A percentile compares a stretch with the other conserved stretches of the same genome.
Conservation (phyloP, 2,888 invertebrate species). For the Leptarthrus brevirostris region DNA sequence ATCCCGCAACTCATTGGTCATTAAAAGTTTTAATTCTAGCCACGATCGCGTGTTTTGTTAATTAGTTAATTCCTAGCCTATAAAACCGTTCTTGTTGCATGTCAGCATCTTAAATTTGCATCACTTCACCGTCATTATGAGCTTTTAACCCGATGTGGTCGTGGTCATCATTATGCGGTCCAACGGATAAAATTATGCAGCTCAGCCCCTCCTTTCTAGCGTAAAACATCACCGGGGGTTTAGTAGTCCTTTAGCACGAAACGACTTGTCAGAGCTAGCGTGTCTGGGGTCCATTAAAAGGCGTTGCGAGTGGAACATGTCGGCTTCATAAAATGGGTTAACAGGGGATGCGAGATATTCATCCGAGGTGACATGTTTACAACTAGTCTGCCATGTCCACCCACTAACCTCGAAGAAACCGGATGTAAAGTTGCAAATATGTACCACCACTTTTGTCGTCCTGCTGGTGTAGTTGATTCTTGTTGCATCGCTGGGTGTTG, state of each 20-base stretch:
- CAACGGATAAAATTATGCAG: slow-evolving; percentile 32
- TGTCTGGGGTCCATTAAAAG: slow-evolving; percentile 24
- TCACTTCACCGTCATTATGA: slow-evolving; percentile 5
- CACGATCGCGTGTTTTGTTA: background rate
- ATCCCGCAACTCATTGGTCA: too few species aligned
- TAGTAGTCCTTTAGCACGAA: slow-evolving; percentile 21
- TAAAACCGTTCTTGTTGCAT: slow-evolving; percentile 18
- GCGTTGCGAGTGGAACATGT: slow-evolving; percentile 26
- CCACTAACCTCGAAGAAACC: slow-evolving; percentile 6
- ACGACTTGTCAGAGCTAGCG: background rate
- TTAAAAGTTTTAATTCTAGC: background rate
- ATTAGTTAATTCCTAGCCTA: background rate
- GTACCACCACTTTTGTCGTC: too few species aligned
- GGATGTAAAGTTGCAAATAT: slow-evolving; percentile 2
- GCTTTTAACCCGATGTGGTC: background rate
- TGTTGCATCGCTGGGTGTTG: background rate
- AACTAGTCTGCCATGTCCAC: background rate
- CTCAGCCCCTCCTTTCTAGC: slow-evolving; percentile 1
- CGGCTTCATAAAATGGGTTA: slow-evolving; percentile 30
- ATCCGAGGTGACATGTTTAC: slow-evolving; percentile 24
- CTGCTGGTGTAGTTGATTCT: background rate
- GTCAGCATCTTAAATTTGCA: slow-evolving; percentile 11
- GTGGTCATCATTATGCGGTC: slow-evolving; percentile 36
- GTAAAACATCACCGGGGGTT: slow-evolving; percentile 6
- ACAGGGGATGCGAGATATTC: slow-evolving; percentile 25